Evolutionary conservation across 64 coral and sea anemone genomes (phyloP).

Genomic region (Exaiptasia diaphana): DNA sequence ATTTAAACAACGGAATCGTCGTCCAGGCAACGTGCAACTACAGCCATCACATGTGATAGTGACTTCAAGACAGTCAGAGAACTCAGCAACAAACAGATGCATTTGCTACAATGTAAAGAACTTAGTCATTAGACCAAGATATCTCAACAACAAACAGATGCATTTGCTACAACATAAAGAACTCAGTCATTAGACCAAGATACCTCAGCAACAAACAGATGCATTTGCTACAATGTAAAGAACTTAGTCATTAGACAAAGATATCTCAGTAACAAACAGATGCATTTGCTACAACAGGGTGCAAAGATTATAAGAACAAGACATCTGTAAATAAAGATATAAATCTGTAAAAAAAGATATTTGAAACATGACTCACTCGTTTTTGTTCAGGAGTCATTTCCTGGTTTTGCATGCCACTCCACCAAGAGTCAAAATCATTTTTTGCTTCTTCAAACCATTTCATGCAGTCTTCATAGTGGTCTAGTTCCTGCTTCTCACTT

Average conservation of each 20-base stretch:
- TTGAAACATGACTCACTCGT: slow-evolving; percentile 38
- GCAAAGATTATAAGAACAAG: not conserved
- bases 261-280: slow-evolving; percentile 75
- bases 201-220: slow-evolving; percentile 78
- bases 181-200: slow-evolving; percentile 63
- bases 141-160: slow-evolving; percentile 82
- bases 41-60: slow-evolving; percentile 94
- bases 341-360: not conserved
- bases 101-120: slow-evolving; percentile 70
- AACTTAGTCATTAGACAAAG: slow-evolving; percentile 59
- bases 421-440: slow-evolving; percentile 68
- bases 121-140: slow-evolving; percentile 60
- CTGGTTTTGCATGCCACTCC: slow-evolving; percentile 30
- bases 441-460: slow-evolving; percentile 85
- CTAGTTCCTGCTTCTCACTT: slow-evolving; percentile 85
- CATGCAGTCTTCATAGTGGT: slow-evolving; percentile 92
- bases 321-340: not conserved
- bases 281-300: slow-evolving; percentile 77
- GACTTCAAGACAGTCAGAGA: slow-evolving; percentile 83
- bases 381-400: slow-evolving; percentile 62
- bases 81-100: slow-evolving; percentile 89
- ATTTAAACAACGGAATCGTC: slow-evolving; percentile 77
- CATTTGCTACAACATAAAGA: slow-evolving; percentile 64
- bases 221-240: slow-evolving; percentile 67
- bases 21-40: slow-evolving; percentile 58